Conservation (phyloP, 2,113 vertebrate species). For the Lampris megalopsis region DNA sequence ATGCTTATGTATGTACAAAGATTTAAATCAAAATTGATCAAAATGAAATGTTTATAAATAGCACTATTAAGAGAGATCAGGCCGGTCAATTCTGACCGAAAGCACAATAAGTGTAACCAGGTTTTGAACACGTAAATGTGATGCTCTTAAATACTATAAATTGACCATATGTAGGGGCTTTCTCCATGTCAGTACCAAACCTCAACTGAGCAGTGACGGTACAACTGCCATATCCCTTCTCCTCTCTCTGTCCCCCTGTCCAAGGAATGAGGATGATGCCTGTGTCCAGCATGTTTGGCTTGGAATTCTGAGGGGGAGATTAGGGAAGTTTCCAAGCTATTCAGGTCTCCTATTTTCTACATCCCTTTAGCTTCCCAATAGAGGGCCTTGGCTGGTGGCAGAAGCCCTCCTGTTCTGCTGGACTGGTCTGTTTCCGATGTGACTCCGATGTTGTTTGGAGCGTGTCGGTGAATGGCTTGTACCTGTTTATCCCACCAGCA, state of each 20-base stretch:
- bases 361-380: background rate
- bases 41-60: too few species aligned
- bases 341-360: constrained; percentile 60
- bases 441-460: constrained; percentile 72
- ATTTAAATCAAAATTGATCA: too few species aligned
- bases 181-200: constrained; percentile 32
- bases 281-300: constrained; percentile 53
- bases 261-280: constrained; percentile 69
- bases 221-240: constrained; percentile 32
- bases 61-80: too few species aligned
- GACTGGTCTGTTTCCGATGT: constrained; percentile 77
- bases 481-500: constrained; percentile 82
- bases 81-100: too few species aligned
- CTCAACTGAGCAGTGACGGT: constrained; percentile 51
- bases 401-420: constrained; percentile 70
- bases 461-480: constrained; percentile 79
- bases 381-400: constrained; percentile 67
- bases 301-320: constrained; percentile 75
- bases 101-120: too few species aligned
- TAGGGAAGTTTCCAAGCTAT: constrained; percentile 82
- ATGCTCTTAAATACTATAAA: background rate
- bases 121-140: too few species aligned
- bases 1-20: too few species aligned
- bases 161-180: constrained; percentile 7
- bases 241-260: constrained; percentile 29